Evolutionary conservation across 2,113 vertebrate species (phyloP).

Genomic region (Eurystomus gularis): DNA sequence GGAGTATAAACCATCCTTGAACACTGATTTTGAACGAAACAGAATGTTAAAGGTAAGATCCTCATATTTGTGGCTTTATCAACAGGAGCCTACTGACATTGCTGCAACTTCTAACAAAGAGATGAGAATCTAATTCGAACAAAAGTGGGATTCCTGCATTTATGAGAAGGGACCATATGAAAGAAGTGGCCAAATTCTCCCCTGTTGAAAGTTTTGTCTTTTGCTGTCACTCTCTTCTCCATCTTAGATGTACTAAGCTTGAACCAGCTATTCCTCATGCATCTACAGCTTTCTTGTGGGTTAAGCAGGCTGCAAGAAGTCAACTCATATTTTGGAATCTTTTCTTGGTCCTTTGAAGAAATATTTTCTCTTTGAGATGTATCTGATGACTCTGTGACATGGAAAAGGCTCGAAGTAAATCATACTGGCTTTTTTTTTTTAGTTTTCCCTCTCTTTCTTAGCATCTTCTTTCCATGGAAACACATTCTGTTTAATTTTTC

Average conservation of each 20-base stretch:
- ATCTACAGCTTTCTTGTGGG: background rate
- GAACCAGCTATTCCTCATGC: background rate
- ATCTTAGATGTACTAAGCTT: background rate
- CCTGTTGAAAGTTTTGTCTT: background rate
- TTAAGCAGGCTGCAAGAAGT: background rate
- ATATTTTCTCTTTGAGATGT: background rate
- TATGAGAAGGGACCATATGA: background rate
- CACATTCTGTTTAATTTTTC: background rate
- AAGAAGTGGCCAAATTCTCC: background rate
- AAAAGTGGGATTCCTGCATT: background rate
- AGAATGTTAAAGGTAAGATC: background rate
- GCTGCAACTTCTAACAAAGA: background rate
- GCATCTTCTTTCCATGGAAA: background rate
- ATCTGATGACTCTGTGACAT: background rate
- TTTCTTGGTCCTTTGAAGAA: background rate
- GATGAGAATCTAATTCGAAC: background rate
- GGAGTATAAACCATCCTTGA: background rate
- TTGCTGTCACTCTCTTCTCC: background rate
- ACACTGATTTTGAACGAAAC: background rate
- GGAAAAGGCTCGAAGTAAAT: background rate
- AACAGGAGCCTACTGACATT: background rate
- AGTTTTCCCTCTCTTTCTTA: background rate
- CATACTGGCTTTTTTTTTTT: fast-evolving
- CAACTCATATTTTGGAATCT: background rate
- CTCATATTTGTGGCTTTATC: background rate